phyloP scores from a whole-genome alignment of 2,797 vertebrate species.

The Oceanodroma leucorhoa region DNA sequence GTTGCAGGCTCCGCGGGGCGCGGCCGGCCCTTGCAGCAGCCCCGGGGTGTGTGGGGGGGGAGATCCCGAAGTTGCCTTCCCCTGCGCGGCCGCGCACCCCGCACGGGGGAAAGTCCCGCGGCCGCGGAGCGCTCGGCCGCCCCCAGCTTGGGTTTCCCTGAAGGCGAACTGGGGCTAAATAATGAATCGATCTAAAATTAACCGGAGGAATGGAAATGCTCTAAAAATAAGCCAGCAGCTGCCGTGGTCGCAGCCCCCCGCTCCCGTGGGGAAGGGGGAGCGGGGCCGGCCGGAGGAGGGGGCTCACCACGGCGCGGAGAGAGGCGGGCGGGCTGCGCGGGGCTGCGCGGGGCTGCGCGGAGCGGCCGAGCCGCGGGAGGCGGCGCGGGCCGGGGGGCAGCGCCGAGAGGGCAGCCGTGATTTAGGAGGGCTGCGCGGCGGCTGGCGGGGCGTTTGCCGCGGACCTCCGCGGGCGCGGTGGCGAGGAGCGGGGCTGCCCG shows the following conservation, averaged over 20 bases:
- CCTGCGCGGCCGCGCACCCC: not conserved
- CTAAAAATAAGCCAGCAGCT: conserved; percentile 78
- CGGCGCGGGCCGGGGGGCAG: not conserved
- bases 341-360: not conserved
- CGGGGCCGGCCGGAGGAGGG: not conserved
- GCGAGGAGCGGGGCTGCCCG: not conserved
- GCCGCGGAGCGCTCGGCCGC: not conserved
- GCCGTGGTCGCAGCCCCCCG: conserved; percentile 61
- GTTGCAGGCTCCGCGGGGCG: not conserved
- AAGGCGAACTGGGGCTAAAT: conserved; percentile 56
- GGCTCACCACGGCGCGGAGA: not conserved
- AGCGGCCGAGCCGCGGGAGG: not conserved
- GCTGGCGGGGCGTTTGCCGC: not conserved
- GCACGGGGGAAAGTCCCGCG: not conserved
- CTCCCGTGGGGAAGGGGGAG: conserved; percentile 19
- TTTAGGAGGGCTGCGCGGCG: not conserved
- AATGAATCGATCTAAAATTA: conserved; percentile 76
- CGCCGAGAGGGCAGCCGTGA: not conserved
- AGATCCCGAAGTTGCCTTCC: not conserved
- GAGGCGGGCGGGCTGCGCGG: not conserved
- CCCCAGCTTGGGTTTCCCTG: conserved; percentile 50
- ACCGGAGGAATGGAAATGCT: conserved; percentile 70
- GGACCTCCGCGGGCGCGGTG: not conserved
- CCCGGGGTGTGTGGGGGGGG: accelerated
- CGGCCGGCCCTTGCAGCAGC: not conserved